Evolutionary conservation across 1,140 invertebrate species (phyloP).

Genomic region (Pseudomyrmex cubaensis): DNA sequence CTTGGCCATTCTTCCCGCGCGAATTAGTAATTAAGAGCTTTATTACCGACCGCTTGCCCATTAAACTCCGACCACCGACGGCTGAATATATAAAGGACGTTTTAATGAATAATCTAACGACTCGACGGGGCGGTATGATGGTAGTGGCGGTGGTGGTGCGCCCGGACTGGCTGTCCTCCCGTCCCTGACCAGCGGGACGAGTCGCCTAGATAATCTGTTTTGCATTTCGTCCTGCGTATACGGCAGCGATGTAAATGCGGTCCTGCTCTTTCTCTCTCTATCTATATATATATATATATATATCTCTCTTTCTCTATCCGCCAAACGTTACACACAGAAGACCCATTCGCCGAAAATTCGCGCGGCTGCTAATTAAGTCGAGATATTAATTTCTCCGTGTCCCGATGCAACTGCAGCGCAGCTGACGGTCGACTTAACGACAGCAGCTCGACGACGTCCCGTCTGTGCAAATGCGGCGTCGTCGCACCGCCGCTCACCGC

Average conservation of each 20-base stretch:
- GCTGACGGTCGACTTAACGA: slow-evolving; percentile 68
- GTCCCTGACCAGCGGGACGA: slow-evolving; percentile 59
- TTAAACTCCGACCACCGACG: slow-evolving; percentile 74
- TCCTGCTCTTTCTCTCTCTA: no score
- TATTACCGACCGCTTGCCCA: slow-evolving; percentile 72
- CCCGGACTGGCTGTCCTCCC: slow-evolving; percentile 32
- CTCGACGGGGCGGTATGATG: slow-evolving; percentile 60
- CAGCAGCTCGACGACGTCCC: background rate
- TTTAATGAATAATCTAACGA: slow-evolving; percentile 82
- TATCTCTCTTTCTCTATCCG: slow-evolving; percentile 22
- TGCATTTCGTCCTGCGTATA: slow-evolving; percentile 76
- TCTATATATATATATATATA: no score
- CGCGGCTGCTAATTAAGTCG: slow-evolving; percentile 72
- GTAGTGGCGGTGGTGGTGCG: slow-evolving; percentile 11
- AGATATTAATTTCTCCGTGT: slow-evolving; percentile 60
- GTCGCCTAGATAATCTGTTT: slow-evolving; percentile 80
- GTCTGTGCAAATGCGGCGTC: slow-evolving; percentile 33
- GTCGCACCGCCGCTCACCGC: slow-evolving; percentile 33
- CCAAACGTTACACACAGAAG: slow-evolving; percentile 69
- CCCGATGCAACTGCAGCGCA: slow-evolving; percentile 50
- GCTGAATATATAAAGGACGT: slow-evolving; percentile 68
- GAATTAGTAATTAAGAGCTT: slow-evolving; percentile 70
- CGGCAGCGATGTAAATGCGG: slow-evolving; percentile 76
- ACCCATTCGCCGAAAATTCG: slow-evolving; percentile 65
- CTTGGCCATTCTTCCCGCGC: slow-evolving; percentile 49